These are phyloP conservation scores for Narcine bancroftii DNA, from an alignment of 2,113 vertebrate genomes.

Conservation along the genomic window DNA sequence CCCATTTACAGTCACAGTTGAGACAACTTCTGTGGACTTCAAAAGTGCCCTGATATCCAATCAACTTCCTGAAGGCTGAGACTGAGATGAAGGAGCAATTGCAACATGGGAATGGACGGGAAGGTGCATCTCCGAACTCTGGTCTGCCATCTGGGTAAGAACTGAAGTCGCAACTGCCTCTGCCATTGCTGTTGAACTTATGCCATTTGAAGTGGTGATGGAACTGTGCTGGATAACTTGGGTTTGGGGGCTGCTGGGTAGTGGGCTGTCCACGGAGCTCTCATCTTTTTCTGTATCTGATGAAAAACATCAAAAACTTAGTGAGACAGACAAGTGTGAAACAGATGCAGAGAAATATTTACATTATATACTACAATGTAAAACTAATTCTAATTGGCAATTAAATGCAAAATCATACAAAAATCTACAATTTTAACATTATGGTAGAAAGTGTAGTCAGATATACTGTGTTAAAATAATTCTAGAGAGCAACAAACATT, in stretches of 20 bases:
- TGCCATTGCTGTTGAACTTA: constrained; percentile 75
- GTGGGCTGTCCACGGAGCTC: constrained; percentile 86
- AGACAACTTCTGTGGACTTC: constrained; percentile 50
- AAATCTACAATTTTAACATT: neutral
- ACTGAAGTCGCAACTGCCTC: constrained; percentile 65
- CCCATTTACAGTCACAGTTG: constrained; percentile 63
- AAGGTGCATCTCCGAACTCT: constrained; percentile 67
- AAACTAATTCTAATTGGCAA: neutral
- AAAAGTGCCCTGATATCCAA: constrained; percentile 52
- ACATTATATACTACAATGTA: no score
- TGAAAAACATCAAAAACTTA: constrained; percentile 31
- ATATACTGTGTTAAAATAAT: neutral
- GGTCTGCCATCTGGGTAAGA: constrained; percentile 70
- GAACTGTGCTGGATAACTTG: constrained; percentile 97
- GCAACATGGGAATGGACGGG: constrained; percentile 64
- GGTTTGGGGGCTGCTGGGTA: constrained; percentile 82
- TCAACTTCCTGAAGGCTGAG: constrained; percentile 88
- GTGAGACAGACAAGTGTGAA: neutral
- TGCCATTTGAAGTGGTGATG: constrained; percentile 92
- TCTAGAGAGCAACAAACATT: neutral
- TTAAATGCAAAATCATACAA: neutral
- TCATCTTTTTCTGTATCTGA: constrained; percentile 86
- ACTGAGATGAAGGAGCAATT: constrained; percentile 61
- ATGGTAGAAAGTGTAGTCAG: neutral
- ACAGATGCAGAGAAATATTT: neutral